Evolutionary conservation across 2,888 invertebrate species (phyloP).

Genomic region (Apamea anceps): DNA sequence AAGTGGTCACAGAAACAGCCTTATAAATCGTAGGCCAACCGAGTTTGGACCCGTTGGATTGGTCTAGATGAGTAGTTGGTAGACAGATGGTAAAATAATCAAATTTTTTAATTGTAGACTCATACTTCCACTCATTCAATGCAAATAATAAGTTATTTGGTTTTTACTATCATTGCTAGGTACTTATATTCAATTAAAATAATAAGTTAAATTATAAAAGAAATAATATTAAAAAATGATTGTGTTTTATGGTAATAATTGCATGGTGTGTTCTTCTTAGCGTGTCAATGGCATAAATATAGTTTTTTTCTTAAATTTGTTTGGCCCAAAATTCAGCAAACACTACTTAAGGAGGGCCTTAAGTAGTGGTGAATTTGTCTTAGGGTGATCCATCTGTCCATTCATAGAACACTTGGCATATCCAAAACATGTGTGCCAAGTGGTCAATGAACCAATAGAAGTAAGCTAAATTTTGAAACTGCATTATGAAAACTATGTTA

Average conservation of each 20-base stretch:
- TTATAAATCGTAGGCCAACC: neutral
- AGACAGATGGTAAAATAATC: neutral
- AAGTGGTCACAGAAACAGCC: neutral
- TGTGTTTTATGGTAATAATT: neutral
- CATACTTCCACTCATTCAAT: neutral
- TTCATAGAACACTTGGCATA: neutral
- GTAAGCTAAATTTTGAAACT: neutral
- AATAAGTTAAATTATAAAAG: neutral
- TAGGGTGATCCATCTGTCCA: neutral
- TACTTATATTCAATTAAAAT: neutral
- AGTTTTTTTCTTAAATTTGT: too few species aligned
- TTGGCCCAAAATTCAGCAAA: too few species aligned
- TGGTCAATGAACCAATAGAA: neutral
- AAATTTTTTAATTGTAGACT: neutral
- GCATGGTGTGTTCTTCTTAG: neutral
- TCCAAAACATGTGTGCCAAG: neutral
- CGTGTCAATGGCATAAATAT: too few species aligned
- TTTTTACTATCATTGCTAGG: neutral
- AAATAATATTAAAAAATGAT: neutral
- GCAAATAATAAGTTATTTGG: neutral
- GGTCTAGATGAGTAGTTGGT: neutral
- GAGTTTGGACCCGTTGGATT: neutral
- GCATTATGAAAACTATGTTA: neutral
- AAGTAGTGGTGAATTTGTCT: neutral
- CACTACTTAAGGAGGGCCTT: neutral